These are phyloP conservation scores for Marasmarcha lunaedactyla DNA, from an alignment of 2,888 invertebrate species.

Conservation along the genomic window DNA sequence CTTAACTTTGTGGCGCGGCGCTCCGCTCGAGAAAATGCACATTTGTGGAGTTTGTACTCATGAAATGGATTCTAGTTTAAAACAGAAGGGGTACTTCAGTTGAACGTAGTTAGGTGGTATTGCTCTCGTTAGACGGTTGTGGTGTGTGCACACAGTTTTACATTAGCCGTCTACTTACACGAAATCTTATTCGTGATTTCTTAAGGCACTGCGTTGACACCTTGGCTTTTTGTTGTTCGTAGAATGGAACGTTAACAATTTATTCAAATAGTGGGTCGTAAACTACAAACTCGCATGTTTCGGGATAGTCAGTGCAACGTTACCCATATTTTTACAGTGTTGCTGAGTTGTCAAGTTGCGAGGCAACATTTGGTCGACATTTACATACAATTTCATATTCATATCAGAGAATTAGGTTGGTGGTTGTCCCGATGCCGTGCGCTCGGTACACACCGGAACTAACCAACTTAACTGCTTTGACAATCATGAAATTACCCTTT, in stretches of 20 bases:
- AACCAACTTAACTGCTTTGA: not conserved
- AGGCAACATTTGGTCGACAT: conserved; percentile 51
- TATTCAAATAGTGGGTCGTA: conserved; percentile 42
- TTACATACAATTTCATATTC: conserved; percentile 64
- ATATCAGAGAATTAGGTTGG: conserved; percentile 49
- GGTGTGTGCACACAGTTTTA: conserved; percentile 29
- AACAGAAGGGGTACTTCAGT: conserved; percentile 47
- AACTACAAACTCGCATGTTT: conserved; percentile 50
- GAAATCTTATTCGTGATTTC: conserved; percentile 9
- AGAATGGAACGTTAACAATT: conserved; percentile 46
- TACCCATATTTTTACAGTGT: conserved; percentile 49
- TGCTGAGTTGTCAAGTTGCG: conserved; percentile 53
- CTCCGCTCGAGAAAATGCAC: conserved; percentile 46
- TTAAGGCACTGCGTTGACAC: conserved; percentile 1
- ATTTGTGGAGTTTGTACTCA: conserved; percentile 52
- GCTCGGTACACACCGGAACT: conserved; percentile 7
- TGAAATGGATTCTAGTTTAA: conserved; percentile 61
- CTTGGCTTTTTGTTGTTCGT: conserved; percentile 21
- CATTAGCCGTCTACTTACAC: conserved; percentile 29
- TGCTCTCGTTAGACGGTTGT: conserved; percentile 49
- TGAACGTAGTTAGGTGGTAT: conserved; percentile 54
- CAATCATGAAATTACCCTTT: conserved; percentile 12
- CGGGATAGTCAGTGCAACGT: conserved; percentile 43
- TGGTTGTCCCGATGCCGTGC: conserved; percentile 17
- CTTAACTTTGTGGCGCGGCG: conserved; percentile 45